Conservation (phyloP, 2,888 invertebrate genomes). For the Aphodius granarius region DNA sequence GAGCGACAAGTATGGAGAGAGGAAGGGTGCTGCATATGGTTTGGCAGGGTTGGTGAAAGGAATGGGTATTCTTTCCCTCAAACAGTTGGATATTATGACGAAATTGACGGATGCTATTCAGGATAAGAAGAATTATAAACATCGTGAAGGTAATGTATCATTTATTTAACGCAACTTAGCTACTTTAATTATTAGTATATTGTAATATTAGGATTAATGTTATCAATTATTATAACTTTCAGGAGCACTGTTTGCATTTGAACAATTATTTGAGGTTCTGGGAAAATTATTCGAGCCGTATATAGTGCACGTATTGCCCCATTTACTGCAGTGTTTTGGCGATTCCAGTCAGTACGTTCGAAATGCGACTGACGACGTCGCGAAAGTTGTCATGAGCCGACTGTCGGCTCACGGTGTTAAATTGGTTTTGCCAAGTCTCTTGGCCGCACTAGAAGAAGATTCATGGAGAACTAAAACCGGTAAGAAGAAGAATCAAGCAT, state of each 20-base stretch:
- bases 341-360: conserved; percentile 95
- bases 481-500: conserved; percentile 41
- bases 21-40: conserved; percentile 96
- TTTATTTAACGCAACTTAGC: no score
- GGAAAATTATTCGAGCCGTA: conserved; percentile 98
- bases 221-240: conserved; percentile 4
- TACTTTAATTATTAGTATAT: no score
- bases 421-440: conserved; percentile 89
- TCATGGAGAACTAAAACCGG: conserved; percentile 98
- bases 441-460: conserved; percentile 94
- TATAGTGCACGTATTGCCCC: conserved; percentile 95
- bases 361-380: conserved; percentile 94
- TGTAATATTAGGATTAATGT: no score
- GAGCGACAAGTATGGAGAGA: conserved; percentile 89
- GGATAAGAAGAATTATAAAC: conserved; percentile 94
- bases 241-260: conserved; percentile 95
- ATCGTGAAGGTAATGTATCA: conserved; percentile 75
- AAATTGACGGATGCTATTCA: conserved; percentile 91
- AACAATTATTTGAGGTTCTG: conserved; percentile 92
- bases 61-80: conserved; percentile 91
- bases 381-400: conserved; percentile 93
- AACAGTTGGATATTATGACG: conserved; percentile 95
- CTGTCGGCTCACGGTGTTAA: conserved; percentile 97
- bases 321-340: conserved; percentile 93
- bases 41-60: conserved; percentile 97